phyloP scores from a whole-genome alignment of 2,797 vertebrate genomes.

The Microctenopoma lineatum region DNA sequence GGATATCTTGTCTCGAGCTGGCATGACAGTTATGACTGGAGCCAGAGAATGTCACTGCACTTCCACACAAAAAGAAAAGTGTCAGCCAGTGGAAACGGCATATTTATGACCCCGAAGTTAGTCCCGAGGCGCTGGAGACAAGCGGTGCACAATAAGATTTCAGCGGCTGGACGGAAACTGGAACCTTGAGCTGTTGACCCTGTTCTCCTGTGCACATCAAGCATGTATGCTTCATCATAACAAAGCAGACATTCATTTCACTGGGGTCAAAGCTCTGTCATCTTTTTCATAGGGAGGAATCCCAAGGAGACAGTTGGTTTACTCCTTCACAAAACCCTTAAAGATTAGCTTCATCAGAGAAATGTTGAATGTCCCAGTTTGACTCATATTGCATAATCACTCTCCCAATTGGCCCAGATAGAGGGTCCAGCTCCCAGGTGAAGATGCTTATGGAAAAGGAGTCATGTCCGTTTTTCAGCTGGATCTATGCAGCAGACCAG shows the following conservation, averaged over 20 bases:
- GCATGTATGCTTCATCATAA: slow-evolving; percentile 64
- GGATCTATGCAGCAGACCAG: slow-evolving; percentile 1
- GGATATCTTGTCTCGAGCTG: slow-evolving; percentile 65
- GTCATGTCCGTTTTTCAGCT: background rate
- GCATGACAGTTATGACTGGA: slow-evolving; percentile 49
- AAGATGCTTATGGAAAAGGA: background rate
- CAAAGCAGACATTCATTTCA: slow-evolving; percentile 71
- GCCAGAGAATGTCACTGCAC: slow-evolving; percentile 50
- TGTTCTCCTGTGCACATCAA: slow-evolving; percentile 49
- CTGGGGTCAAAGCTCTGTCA: slow-evolving; percentile 44
- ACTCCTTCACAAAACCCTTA: slow-evolving; percentile 38
- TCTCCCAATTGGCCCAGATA: slow-evolving; percentile 33
- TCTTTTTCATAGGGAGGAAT: slow-evolving; percentile 19
- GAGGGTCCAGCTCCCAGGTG: slow-evolving; percentile 35
- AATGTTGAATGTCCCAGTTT: slow-evolving; percentile 35
- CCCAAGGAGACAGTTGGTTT: slow-evolving; percentile 42
- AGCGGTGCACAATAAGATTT: slow-evolving; percentile 63
- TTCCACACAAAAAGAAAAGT: slow-evolving; percentile 17
- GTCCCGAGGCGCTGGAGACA: slow-evolving; percentile 28
- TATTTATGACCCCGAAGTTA: slow-evolving; percentile 67
- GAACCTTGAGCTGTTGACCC: slow-evolving; percentile 60
- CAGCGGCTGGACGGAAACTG: slow-evolving; percentile 59
- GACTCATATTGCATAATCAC: slow-evolving; percentile 23
- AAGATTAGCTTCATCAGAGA: slow-evolving; percentile 34
- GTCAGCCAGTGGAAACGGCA: slow-evolving; percentile 35